phyloP scores from a whole-genome alignment of 1,140 invertebrate species.

The Rhopalosiphum maidis region DNA sequence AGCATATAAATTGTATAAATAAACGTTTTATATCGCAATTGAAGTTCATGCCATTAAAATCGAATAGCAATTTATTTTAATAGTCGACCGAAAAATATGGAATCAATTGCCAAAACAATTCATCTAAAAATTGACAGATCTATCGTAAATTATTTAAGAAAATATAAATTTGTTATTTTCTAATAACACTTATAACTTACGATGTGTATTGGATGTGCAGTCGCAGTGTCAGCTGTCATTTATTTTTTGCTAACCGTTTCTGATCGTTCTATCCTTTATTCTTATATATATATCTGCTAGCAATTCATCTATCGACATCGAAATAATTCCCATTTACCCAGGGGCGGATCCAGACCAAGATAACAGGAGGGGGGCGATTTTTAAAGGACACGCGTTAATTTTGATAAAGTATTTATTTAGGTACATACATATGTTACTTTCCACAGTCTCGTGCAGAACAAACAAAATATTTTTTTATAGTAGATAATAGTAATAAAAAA shows the following conservation, averaged over 20 bases:
- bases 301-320: background rate
- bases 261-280: background rate
- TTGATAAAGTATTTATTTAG: too few species aligned
- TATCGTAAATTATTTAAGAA: background rate
- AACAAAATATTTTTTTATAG: too few species aligned
- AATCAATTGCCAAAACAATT: background rate
- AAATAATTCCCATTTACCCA: background rate
- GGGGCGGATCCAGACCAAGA: too few species aligned
- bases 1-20: background rate
- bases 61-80: background rate
- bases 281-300: background rate
- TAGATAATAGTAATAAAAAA: too few species aligned
- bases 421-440: too few species aligned
- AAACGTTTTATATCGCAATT: background rate
- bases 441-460: too few species aligned
- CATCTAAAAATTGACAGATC: background rate
- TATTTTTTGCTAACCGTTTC: background rate
- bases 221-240: background rate
- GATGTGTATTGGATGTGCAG: background rate
- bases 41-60: background rate
- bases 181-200: background rate
- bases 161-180: background rate
- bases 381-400: too few species aligned
- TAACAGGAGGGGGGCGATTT: too few species aligned
- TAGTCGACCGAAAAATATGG: background rate